Conservation (phyloP, 2,888 invertebrate species). For the Muschampia plurimacula region DNA sequence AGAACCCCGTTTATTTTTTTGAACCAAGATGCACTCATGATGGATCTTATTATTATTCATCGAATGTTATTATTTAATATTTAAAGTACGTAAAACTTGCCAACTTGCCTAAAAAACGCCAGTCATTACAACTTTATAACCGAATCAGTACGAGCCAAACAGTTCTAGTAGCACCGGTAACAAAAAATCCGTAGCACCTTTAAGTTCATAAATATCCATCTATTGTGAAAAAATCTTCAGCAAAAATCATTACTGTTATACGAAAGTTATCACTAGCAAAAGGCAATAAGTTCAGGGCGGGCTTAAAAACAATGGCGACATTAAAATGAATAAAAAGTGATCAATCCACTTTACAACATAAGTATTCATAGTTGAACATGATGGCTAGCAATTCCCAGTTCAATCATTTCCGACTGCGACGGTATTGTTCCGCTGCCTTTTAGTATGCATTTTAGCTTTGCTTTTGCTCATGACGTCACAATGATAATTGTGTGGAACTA, state of each 20-base stretch:
- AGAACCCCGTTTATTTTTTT: too few species aligned
- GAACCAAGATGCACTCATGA: too few species aligned
- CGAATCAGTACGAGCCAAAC: too few species aligned
- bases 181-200: not conserved
- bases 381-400: slow-evolving; percentile 38
- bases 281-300: slow-evolving; percentile 17
- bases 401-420: slow-evolving; percentile 36
- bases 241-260: slow-evolving; percentile 12
- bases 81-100: too few species aligned
- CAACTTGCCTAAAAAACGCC: too few species aligned
- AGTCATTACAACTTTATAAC: too few species aligned
- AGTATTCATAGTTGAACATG: slow-evolving; percentile 38
- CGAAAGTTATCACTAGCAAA: slow-evolving; percentile 12
- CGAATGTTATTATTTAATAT: too few species aligned
- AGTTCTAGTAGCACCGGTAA: too few species aligned
- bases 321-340: slow-evolving; percentile 36
- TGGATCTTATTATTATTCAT: too few species aligned
- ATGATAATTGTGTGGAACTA: slow-evolving; percentile 8
- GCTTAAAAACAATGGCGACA: slow-evolving; percentile 34
- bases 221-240: not conserved
- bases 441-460: slow-evolving; percentile 32
- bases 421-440: slow-evolving; percentile 29
- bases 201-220: not conserved
- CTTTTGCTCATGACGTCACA: slow-evolving; percentile 22
- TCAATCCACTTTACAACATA: slow-evolving; percentile 38